A percentile compares a stretch with the other conserved stretches of the same genome.
Evolutionary conservation across 2,113 vertebrate species (phyloP).

Genomic region (Canis aureus): DNA sequence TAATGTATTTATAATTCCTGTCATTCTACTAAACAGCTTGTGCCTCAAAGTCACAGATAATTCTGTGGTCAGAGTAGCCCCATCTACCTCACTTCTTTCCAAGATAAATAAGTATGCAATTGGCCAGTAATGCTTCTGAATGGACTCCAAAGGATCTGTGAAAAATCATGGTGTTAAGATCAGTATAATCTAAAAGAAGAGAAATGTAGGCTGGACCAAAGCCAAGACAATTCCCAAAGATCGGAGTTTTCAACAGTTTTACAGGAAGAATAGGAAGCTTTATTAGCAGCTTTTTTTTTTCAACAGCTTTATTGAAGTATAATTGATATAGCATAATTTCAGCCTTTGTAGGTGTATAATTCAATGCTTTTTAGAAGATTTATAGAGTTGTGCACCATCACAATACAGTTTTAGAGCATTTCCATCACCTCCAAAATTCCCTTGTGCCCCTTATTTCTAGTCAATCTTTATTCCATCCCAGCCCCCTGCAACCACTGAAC

Average conservation of each 20-base stretch:
- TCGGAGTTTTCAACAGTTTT: background rate
- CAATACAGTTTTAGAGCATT: background rate
- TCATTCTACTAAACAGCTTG: conserved; percentile 44
- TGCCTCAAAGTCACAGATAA: conserved; percentile 38
- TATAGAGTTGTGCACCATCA: background rate
- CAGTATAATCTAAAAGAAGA: background rate
- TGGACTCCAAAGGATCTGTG: background rate
- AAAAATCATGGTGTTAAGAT: conserved; percentile 6
- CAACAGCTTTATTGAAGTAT: background rate
- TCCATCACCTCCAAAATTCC: background rate
- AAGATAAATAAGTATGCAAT: conserved; percentile 6
- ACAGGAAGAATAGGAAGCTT: background rate
- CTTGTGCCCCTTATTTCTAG: background rate
- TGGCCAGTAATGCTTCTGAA: conserved; percentile 24
- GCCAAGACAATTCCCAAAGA: background rate
- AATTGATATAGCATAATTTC: background rate
- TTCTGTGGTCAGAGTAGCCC: background rate
- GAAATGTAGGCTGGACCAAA: background rate
- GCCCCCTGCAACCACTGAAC: background rate
- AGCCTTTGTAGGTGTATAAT: background rate
- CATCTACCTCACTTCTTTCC: background rate
- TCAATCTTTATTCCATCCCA: background rate
- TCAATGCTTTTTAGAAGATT: background rate
- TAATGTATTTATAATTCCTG: conserved; percentile 17
- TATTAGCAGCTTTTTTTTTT: background rate